Evolutionary conservation across 2,113 vertebrate species (phyloP).

Genomic region (Alexandromys fortis): DNA sequence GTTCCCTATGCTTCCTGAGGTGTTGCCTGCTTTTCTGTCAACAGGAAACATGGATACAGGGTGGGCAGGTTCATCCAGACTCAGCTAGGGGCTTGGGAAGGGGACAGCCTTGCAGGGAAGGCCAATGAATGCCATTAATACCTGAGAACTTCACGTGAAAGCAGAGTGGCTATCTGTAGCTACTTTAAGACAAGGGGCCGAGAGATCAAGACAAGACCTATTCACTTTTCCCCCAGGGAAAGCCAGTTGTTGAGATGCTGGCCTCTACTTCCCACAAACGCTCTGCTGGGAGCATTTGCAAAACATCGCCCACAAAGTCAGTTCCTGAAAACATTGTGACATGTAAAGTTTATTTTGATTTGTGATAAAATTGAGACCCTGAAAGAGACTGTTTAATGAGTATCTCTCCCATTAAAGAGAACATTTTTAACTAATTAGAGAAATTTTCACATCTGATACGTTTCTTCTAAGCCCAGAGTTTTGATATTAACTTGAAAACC

Average conservation of each 20-base stretch:
- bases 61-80: rapidly evolving
- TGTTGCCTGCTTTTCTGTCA: background rate
- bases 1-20: no score
- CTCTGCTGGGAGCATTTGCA: rapidly evolving
- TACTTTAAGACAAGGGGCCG: background rate
- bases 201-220: no score
- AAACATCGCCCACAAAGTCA: background rate
- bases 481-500: background rate
- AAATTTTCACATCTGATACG: background rate
- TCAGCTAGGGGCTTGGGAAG: rapidly evolving
- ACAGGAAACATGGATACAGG: background rate
- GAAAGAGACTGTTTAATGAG: background rate
- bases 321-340: background rate
- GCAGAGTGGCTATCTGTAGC: background rate
- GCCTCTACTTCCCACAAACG: background rate
- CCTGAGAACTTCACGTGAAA: background rate
- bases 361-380: background rate
- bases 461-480: background rate
- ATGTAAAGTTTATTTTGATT: background rate
- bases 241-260: background rate
- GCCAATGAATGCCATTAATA: no score
- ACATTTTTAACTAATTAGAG: background rate
- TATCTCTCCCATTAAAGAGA: background rate
- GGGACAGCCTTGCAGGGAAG: rapidly evolving
- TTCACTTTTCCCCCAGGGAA: no score